Conservation (phyloP, 2,113 vertebrate species). For the Colossoma macropomum region DNA sequence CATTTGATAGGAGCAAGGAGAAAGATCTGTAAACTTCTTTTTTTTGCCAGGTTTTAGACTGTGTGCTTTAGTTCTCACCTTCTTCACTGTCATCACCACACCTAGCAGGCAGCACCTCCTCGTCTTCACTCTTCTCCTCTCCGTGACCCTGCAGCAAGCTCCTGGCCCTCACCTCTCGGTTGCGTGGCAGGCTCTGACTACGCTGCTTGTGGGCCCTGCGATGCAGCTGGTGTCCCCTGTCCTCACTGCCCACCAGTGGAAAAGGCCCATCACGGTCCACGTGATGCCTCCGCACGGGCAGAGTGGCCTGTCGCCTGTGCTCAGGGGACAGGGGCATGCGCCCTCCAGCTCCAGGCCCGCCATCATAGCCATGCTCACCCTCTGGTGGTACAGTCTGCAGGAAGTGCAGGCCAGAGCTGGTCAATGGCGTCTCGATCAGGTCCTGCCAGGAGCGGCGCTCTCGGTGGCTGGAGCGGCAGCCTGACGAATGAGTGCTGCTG, state of each 20-base stretch:
- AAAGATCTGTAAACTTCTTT: too few relatives aligned
- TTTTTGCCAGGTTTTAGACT: not conserved
- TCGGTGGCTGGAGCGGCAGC: slow-evolving; percentile 74
- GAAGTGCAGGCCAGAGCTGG: slow-evolving; percentile 85
- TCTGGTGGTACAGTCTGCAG: slow-evolving; percentile 85
- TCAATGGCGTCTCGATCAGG: slow-evolving; percentile 69
- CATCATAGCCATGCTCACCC: slow-evolving; percentile 83
- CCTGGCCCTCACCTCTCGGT: slow-evolving; percentile 74
- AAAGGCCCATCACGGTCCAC: slow-evolving; percentile 87
- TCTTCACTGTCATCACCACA: slow-evolving; percentile 55
- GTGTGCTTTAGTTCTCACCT: not conserved
- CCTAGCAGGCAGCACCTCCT: slow-evolving; percentile 49
- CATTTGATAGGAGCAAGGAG: too few relatives aligned
- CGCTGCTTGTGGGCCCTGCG: slow-evolving; percentile 83
- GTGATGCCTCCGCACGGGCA: slow-evolving; percentile 80
- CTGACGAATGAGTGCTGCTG: slow-evolving; percentile 83
- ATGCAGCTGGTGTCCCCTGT: slow-evolving; percentile 65
- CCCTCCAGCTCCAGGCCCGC: slow-evolving; percentile 77
- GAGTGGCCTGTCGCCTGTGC: slow-evolving; percentile 81
- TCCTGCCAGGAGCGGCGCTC: slow-evolving; percentile 72
- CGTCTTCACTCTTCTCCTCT: slow-evolving; percentile 53
- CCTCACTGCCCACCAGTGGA: slow-evolving; percentile 78
- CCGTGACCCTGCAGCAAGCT: slow-evolving; percentile 62
- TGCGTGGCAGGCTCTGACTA: slow-evolving; percentile 88
- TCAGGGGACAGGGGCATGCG: slow-evolving; percentile 79